These are phyloP conservation scores for Tupiocoris notatus DNA, from an alignment of 2,888 invertebrate species.

Conservation along the genomic window DNA sequence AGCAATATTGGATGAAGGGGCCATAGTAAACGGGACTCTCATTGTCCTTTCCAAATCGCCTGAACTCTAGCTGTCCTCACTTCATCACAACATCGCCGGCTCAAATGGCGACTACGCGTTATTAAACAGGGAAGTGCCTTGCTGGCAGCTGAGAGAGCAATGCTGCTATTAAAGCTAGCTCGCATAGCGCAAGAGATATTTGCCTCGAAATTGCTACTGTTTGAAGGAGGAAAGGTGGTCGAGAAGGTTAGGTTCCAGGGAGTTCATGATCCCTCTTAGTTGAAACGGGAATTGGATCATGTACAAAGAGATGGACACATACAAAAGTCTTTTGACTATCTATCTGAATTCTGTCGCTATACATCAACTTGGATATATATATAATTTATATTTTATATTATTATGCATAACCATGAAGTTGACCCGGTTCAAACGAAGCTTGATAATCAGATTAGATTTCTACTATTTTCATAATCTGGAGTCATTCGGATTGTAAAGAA, in stretches of 20 bases:
- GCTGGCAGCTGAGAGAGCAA: background rate
- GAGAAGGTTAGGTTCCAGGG: background rate
- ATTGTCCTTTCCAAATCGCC: background rate
- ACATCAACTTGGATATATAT: background rate
- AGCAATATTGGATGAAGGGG: no score
- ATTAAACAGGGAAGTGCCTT: background rate
- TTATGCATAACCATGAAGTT: no score
- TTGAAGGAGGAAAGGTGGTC: background rate
- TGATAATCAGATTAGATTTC: no score
- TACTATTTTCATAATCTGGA: no score
- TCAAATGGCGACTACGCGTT: background rate
- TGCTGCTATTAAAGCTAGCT: background rate
- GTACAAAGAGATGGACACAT: background rate
- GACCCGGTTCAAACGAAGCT: no score
- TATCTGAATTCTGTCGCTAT: no score
- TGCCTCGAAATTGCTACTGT: background rate
- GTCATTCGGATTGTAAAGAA: no score
- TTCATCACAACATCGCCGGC: background rate
- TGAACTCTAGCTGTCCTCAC: background rate
- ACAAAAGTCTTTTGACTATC: no score
- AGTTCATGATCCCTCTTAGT: background rate
- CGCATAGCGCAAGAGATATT: background rate
- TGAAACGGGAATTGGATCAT: no score
- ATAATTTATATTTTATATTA: no score
- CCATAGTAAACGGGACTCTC: background rate